phyloP scores from a whole-genome alignment of 2,888 invertebrate species.

The Ctenicera cuprea region DNA sequence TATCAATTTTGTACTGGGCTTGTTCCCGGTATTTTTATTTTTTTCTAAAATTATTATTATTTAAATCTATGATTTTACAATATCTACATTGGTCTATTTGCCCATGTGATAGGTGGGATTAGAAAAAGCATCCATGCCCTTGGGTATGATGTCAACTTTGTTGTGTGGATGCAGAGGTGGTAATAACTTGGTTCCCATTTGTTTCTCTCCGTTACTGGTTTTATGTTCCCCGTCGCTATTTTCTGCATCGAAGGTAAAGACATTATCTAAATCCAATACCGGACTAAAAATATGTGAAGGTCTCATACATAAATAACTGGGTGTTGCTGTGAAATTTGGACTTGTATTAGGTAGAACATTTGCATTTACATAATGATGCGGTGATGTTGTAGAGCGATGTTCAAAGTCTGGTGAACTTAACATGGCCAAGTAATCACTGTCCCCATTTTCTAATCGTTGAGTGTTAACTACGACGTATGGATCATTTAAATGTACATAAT shows the following conservation, averaged over 20 bases:
- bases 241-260: conserved; percentile 74
- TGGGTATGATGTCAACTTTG: conserved; percentile 61
- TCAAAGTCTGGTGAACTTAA: conserved; percentile 86
- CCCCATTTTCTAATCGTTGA: conserved; percentile 74
- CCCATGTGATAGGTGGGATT: conserved; percentile 69
- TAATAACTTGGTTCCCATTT: conserved; percentile 71
- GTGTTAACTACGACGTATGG: conserved; percentile 85
- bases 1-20: conserved; percentile 46
- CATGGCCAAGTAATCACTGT: conserved; percentile 85
- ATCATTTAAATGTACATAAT: conserved; percentile 90
- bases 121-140: too few relatives aligned
- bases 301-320: conserved; percentile 80
- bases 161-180: conserved; percentile 76
- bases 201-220: conserved; percentile 55
- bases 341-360: conserved; percentile 69
- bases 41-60: conserved; percentile 75
- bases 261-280: conserved; percentile 69
- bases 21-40: conserved; percentile 70
- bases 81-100: conserved; percentile 57
- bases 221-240: conserved; percentile 63
- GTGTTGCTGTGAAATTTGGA: conserved; percentile 68
- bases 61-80: conserved; percentile 66
- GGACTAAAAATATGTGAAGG: conserved; percentile 77
- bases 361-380: conserved; percentile 75
- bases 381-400: conserved; percentile 77